Percentiles rank a stretch among this genome's conserved stretches.
Evolutionary conservation across 2,113 vertebrate genomes (phyloP).

Genomic region (Tricholaema leucomelas): DNA sequence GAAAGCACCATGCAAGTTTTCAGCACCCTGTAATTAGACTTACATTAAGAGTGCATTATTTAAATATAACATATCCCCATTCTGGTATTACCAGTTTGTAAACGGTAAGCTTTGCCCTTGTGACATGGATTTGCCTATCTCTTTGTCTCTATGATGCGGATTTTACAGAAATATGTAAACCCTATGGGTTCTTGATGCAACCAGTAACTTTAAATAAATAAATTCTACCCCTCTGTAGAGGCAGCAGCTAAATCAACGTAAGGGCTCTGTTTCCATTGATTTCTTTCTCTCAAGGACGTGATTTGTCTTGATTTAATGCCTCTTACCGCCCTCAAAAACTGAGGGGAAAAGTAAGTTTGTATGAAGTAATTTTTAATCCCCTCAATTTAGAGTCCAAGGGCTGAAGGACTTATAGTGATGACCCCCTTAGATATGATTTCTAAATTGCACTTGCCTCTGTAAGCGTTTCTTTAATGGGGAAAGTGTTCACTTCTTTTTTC

Average conservation of each 20-base stretch:
- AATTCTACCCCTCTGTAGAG: conserved; percentile 80
- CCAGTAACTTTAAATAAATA: conserved; percentile 91
- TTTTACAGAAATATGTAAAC: conserved; percentile 83
- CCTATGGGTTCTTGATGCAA: conserved; percentile 84
- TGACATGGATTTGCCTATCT: conserved; percentile 87
- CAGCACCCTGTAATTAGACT: conserved; percentile 83
- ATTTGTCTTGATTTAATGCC: conserved; percentile 83
- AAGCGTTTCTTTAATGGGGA: conserved; percentile 82
- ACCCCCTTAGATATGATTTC: conserved; percentile 93
- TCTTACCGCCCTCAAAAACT: conserved; percentile 85
- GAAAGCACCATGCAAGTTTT: conserved; percentile 87
- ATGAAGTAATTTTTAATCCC: conserved; percentile 87
- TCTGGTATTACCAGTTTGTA: conserved; percentile 83
- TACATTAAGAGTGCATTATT: conserved; percentile 82
- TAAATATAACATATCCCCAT: conserved; percentile 73
- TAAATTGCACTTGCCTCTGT: conserved; percentile 99
- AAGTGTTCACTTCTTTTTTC: conserved; percentile 65
- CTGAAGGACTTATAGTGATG: conserved; percentile 94
- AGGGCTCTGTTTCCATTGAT: conserved; percentile 89
- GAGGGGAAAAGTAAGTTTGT: conserved; percentile 85
- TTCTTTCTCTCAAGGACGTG: conserved; percentile 84
- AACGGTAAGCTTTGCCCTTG: conserved; percentile 91
- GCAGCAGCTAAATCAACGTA: conserved; percentile 89
- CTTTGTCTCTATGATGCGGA: conserved; percentile 82
- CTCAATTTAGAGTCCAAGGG: conserved; percentile 99